phyloP scores from a whole-genome alignment of 1,140 invertebrate genomes.

The Aphis craccivora region DNA sequence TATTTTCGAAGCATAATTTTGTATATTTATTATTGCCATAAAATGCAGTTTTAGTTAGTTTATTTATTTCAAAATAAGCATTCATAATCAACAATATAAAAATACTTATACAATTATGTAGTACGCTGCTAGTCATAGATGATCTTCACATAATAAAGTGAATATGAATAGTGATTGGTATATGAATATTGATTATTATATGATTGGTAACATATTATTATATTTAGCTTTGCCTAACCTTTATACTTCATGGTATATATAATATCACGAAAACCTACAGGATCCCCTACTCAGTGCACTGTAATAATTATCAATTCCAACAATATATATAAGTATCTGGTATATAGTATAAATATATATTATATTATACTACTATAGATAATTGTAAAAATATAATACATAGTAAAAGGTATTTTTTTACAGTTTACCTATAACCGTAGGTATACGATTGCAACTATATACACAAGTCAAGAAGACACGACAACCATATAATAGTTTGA shows the following conservation, averaged over 20 bases:
- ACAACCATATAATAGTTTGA: slow-evolving; percentile 9
- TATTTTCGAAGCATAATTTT: background rate
- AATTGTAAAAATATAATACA: background rate
- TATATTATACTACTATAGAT: too few species aligned
- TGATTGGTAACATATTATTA: background rate
- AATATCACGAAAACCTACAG: too few species aligned
- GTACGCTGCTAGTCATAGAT: background rate
- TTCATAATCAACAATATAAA: background rate
- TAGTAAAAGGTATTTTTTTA: background rate
- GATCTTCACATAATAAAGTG: background rate
- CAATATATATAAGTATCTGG: background rate
- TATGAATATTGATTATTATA: background rate
- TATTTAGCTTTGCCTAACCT: background rate
- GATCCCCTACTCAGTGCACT: background rate
- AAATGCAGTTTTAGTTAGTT: background rate
- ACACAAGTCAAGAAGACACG: background rate
- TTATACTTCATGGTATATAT: too few species aligned
- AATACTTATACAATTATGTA: background rate
- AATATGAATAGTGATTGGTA: background rate
- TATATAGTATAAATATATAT: background rate
- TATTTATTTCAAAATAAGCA: background rate
- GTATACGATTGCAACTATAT: background rate
- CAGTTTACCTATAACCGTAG: background rate
- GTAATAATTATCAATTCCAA: background rate
- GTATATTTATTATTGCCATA: background rate